Percentiles rank a stretch among this genome's conserved stretches.
Evolutionary conservation across 2,888 invertebrate genomes (phyloP).

Genomic region (Machimus rusticus): DNA sequence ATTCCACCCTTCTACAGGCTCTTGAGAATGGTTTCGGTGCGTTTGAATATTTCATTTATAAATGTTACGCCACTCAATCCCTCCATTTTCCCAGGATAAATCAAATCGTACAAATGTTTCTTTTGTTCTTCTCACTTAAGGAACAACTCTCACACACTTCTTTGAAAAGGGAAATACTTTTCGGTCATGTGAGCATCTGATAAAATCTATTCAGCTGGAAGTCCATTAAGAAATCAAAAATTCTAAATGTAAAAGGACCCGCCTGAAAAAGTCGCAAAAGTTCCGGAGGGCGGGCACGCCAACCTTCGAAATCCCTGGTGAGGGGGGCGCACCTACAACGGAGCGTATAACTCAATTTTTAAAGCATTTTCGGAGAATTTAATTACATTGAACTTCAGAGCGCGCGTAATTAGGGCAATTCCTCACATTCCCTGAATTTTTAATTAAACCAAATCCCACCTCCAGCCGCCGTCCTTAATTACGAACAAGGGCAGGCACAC

Average conservation of each 20-base stretch:
- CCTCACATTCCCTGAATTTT: constrained; percentile 24
- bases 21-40: background rate
- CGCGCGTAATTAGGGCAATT: constrained; percentile 16
- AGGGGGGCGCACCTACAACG: background rate
- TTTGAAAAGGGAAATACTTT: background rate
- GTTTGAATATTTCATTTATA: background rate
- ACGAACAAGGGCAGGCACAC: background rate
- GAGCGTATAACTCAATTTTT: background rate
- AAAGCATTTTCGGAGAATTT: background rate
- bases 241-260: background rate
- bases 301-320: background rate
- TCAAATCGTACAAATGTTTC: background rate
- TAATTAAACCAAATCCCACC: background rate
- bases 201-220: background rate
- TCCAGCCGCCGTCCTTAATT: background rate
- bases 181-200: background rate
- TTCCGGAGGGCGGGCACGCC: background rate
- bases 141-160: background rate
- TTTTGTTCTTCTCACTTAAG: background rate
- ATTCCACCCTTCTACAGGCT: background rate
- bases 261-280: background rate
- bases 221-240: background rate
- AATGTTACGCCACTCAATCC: background rate
- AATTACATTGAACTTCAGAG: constrained; percentile 5
- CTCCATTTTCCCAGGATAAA: background rate